Conservation (phyloP, 2,797 vertebrate species). For the Phoxinus dragarum region DNA sequence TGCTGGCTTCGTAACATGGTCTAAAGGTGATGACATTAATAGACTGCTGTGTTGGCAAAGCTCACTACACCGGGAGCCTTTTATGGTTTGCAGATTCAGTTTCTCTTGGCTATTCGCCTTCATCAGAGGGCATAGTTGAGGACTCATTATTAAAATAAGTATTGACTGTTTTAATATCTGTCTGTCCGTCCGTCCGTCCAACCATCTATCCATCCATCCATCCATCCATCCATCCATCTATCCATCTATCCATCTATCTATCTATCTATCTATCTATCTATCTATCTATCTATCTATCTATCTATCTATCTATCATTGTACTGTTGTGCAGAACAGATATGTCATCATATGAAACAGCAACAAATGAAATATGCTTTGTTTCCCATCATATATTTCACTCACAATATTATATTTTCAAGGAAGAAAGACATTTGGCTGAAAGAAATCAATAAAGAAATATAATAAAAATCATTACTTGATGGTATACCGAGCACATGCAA, state of each 20-base stretch:
- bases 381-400: not conserved
- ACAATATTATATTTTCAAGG: not conserved
- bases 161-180: not conserved
- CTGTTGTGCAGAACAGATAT: not conserved
- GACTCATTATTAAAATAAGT: not conserved
- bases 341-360: not conserved
- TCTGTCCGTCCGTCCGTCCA: not conserved
- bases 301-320: not conserved
- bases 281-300: not conserved
- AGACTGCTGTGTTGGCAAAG: slow-evolving; percentile 62
- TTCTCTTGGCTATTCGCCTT: slow-evolving; percentile 5
- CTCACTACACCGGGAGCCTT: slow-evolving; percentile 13
- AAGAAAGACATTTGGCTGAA: not conserved
- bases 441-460: slow-evolving; percentile 28
- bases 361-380: slow-evolving; percentile 9
- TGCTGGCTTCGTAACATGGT: slow-evolving; percentile 55
- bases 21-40: slow-evolving; percentile 71
- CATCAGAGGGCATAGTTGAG: not conserved
- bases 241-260: too few relatives aligned
- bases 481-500: not conserved
- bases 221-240: not conserved
- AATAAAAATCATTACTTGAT: slow-evolving; percentile 16
- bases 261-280: not conserved
- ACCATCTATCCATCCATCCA: too few relatives aligned
- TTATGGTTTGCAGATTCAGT: slow-evolving; percentile 11